Evolutionary conservation across 2,113 vertebrate species (phyloP).

Genomic region (Mionectes macconnelli): DNA sequence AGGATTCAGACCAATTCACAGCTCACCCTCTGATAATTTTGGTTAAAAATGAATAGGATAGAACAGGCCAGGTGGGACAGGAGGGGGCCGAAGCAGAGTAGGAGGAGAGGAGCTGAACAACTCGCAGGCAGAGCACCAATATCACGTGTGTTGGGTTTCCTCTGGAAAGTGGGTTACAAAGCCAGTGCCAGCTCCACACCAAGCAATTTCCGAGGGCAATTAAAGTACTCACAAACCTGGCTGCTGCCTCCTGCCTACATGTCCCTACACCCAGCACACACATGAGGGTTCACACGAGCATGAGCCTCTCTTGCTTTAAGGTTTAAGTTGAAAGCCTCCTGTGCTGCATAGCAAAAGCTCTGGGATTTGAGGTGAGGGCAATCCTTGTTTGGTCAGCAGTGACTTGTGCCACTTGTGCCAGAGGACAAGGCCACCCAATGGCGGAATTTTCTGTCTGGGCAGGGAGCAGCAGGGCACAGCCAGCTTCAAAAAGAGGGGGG

Average conservation of each 20-base stretch:
- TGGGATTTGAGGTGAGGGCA: background rate
- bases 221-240: background rate
- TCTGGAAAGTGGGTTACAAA: background rate
- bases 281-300: background rate
- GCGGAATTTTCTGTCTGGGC: accelerated
- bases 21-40: background rate
- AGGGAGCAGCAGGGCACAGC: background rate
- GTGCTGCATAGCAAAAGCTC: accelerated
- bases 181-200: background rate
- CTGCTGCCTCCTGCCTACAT: background rate
- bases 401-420: background rate
- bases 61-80: too few species aligned
- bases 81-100: background rate
- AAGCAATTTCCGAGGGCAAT: accelerated
- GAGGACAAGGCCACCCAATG: background rate
- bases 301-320: too few species aligned
- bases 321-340: background rate
- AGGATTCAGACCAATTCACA: background rate
- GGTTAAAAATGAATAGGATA: background rate
- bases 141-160: accelerated
- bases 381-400: background rate
- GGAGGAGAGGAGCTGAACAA: background rate
- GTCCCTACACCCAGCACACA: background rate
- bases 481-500: background rate
- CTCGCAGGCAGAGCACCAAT: background rate